Percentiles rank a stretch among this genome's conserved stretches.
phyloP scores from a whole-genome alignment of 2,888 invertebrate genomes.

The Eristalis arbustorum region DNA sequence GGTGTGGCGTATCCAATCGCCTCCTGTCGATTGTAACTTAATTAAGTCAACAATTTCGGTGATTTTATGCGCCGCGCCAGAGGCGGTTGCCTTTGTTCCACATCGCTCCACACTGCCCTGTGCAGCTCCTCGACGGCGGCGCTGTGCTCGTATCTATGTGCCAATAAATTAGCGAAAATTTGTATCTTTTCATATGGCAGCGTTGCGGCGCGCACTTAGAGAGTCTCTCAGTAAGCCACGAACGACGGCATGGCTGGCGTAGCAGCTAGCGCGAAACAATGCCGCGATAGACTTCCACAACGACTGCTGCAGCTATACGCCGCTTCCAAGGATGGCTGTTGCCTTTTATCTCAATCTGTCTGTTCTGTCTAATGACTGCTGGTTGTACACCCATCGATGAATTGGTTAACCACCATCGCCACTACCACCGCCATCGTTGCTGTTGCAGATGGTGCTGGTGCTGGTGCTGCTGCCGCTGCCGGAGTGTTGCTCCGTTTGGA shows the following conservation, averaged over 20 bases:
- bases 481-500: background rate
- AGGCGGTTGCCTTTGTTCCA: slow-evolving; percentile 49
- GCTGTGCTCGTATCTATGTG: slow-evolving; percentile 52
- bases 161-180: slow-evolving; percentile 69
- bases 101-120: slow-evolving; percentile 49
- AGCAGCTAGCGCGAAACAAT: slow-evolving; percentile 41
- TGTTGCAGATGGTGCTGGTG: background rate
- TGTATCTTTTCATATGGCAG: slow-evolving; percentile 53
- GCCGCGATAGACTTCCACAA: slow-evolving; percentile 8
- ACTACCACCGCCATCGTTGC: background rate
- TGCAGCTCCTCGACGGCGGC: slow-evolving; percentile 25
- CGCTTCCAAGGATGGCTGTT: slow-evolving; percentile 61
- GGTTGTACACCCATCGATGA: slow-evolving; percentile 69
- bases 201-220: background rate
- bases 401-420: slow-evolving; percentile 66
- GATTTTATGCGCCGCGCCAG: slow-evolving; percentile 33
- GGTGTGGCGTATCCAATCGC: slow-evolving; percentile 27
- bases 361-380: slow-evolving; percentile 70
- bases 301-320: slow-evolving; percentile 14
- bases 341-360: slow-evolving; percentile 70
- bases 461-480: background rate
- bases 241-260: background rate
- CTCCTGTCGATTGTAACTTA: slow-evolving; percentile 22
- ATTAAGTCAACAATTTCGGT: slow-evolving; percentile 58
- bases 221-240: slow-evolving; percentile 46